A percentile compares a stretch with the other conserved stretches of the same genome.
Evolutionary conservation across 2,113 vertebrate genomes (phyloP).

Genomic region (Cheilinus undulatus): DNA sequence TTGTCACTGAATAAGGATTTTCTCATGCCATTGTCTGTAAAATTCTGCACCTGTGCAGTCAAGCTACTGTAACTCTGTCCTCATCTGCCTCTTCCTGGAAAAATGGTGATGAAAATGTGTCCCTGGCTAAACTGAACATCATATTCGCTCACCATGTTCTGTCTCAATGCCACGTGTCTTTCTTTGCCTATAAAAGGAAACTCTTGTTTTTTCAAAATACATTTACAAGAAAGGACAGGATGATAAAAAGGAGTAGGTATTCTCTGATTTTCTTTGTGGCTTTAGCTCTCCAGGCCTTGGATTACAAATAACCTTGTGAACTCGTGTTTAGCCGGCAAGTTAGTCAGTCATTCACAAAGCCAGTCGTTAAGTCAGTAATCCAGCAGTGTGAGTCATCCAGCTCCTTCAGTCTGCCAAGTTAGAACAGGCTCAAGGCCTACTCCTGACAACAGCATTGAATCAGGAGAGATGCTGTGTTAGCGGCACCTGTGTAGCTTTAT

Average conservation of each 20-base stretch:
- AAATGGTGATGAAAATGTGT: constrained; percentile 2
- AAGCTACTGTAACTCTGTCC: too few species aligned
- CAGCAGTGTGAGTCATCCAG: constrained; percentile 49
- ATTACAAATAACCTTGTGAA: constrained; percentile 14
- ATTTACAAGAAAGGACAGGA: neutral
- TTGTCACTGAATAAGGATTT: too few species aligned
- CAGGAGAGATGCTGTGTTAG: constrained; percentile 31
- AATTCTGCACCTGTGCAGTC: too few species aligned
- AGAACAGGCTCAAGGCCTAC: constrained; percentile 36
- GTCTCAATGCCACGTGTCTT: neutral
- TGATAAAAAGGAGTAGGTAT: neutral
- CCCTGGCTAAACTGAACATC: constrained; percentile 16
- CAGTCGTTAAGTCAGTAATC: constrained; percentile 28
- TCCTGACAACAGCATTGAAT: constrained; percentile 27
- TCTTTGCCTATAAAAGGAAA: neutral
- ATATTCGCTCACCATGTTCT: constrained; percentile 8
- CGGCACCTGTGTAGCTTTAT: constrained; percentile 1
- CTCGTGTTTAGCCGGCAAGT: constrained; percentile 18
- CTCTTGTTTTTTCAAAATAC: neutral
- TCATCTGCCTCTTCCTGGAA: neutral
- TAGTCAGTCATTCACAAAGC: constrained; percentile 10
- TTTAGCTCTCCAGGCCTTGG: neutral
- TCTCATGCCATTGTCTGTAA: too few species aligned
- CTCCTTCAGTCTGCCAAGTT: constrained; percentile 43
- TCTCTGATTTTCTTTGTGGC: neutral